These are phyloP conservation scores for Leptarthrus brevirostris DNA, from an alignment of 2,888 invertebrate genomes.

Conservation along the genomic window DNA sequence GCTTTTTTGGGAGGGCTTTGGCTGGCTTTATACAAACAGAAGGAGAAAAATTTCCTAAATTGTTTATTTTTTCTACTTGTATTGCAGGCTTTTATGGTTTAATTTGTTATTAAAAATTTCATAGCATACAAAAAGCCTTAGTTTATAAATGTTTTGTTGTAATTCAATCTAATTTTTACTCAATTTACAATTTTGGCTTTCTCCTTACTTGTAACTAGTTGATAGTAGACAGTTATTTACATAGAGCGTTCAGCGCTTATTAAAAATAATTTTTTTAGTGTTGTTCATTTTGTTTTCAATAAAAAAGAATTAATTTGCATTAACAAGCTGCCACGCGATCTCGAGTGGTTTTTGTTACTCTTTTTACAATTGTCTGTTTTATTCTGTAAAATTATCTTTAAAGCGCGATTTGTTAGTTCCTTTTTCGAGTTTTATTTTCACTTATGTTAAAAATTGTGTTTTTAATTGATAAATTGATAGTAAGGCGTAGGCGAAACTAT, in stretches of 20 bases:
- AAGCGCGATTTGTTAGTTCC: constrained; percentile 35
- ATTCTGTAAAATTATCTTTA: neutral
- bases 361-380: neutral
- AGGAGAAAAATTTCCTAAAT: neutral
- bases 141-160: constrained; percentile 20
- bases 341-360: neutral
- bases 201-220: constrained; percentile 18
- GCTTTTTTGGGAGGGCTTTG: neutral
- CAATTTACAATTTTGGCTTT: constrained; percentile 35
- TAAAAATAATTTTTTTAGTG: constrained; percentile 22
- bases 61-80: neutral
- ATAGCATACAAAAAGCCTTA: constrained; percentile 47
- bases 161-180: neutral
- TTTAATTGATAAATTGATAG: constrained; percentile 45
- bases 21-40: neutral
- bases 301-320: constrained; percentile 30
- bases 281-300: constrained; percentile 9
- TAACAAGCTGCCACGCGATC: constrained; percentile 39
- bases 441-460: neutral
- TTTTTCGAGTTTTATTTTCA: neutral
- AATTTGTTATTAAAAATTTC: constrained; percentile 42
- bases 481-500: constrained; percentile 44
- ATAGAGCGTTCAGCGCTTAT: constrained; percentile 33
- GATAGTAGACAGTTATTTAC: constrained; percentile 42
- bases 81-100: constrained; percentile 40